Evolutionary conservation across 2,113 vertebrate species (phyloP), one percentile per base, ranked within the genome.

Genomic region (Struthidea cinerea): DNA sequence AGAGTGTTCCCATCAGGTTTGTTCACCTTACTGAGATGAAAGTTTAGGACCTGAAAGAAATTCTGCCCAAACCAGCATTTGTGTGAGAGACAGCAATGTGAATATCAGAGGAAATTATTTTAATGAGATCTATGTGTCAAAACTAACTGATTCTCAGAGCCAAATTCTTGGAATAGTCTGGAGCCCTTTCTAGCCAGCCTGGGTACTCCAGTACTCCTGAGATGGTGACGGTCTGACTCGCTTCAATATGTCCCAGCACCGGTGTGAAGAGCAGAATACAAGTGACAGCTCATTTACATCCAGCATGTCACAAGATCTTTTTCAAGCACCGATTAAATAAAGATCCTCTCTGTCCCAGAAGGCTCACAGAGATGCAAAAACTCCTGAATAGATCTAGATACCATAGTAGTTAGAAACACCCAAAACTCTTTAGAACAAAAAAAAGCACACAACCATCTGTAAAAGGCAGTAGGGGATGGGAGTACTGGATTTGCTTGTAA

Each of bases 391-490:
- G 35, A 16, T 75, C 39, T 55, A 39, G 30, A 50, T 61, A 27
- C 16, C 26, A 60, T 7, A 26, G 5, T 10, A 84, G 7, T 63
- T 53, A 82, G 61, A 92, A 44, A 75, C 22, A 10, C 49, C 33
- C 2, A n/a, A 78, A 94, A 68, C 10, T 76, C 49, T 86, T 93
- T 60, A 70, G 95, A 96, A 84, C 11, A 89, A 89, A 96, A 93
- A 82, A 44, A 4, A n/a, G 1, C 5, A 13, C 53, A 16, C 22
- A 87, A 22, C 16, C 1, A 6, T 85, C 71, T 79, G 28, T 86
- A 85, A 77, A 89, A 75, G 46, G 60, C 39, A 16, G 73, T 37
- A 75, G 63, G 30, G 73, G 77, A 93, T 11, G 17, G 53, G 24
- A 77, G 24, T 28, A 52, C 37, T 39, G 33, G 55, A 69, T 88